These are phyloP conservation scores for Todiramphus chloris DNA, from an alignment of 2,113 vertebrate genomes.

Conservation along the genomic window DNA sequence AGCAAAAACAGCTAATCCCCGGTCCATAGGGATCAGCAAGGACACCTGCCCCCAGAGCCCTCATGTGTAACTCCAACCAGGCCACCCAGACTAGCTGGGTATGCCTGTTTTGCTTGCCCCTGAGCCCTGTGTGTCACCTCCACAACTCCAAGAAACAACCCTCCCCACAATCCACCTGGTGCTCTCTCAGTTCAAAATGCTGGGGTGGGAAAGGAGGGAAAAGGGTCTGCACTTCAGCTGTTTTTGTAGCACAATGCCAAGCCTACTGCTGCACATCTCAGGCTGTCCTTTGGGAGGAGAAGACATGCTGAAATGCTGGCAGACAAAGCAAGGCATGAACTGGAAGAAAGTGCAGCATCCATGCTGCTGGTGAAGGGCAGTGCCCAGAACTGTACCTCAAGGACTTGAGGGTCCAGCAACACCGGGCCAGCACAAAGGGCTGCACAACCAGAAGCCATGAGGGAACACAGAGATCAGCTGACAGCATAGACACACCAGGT, in stretches of 20 bases:
- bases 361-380: background rate
- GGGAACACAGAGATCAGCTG: background rate
- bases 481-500: rapidly evolving
- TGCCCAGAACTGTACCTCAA: rapidly evolving
- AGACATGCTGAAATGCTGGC: background rate
- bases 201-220: rapidly evolving
- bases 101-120: rapidly evolving
- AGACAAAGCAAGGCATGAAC: rapidly evolving
- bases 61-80: background rate
- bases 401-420: too few relatives aligned
- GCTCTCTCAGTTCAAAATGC: background rate
- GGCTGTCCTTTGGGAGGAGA: background rate
- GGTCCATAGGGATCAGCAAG: background rate
- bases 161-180: rapidly evolving
- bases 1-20: background rate
- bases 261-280: rapidly evolving
- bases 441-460: background rate
- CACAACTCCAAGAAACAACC: background rate
- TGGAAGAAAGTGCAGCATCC: background rate
- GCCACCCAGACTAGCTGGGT: rapidly evolving
- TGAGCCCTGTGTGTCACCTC: background rate
- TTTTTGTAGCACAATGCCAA: rapidly evolving
- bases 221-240: background rate
- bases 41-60: rapidly evolving
- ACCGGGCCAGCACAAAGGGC: background rate